Base-by-base conservation (phyloP, 2,797 vertebrate genomes). In the Lutjanus campechanus region DNA sequence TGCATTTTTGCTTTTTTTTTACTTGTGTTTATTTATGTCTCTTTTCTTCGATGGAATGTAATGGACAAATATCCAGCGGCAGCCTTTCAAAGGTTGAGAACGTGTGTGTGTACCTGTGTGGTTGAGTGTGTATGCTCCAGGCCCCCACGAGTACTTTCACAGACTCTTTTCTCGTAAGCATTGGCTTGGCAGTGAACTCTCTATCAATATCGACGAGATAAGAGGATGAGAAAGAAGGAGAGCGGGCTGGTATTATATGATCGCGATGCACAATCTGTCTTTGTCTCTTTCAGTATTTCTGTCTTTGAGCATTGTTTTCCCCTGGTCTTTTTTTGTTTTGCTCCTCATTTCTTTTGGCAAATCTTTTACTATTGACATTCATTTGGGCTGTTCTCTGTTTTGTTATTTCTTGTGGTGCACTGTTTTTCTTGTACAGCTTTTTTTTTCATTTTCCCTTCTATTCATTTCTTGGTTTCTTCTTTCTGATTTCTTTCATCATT, bases 161-260 rank as follows among this genome's bases (percentile, higher is more conserved):
- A 76, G 66, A 76, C 54, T 59, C 65, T 69, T 36, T 78, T 82
- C 60, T 76, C n/a, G 5, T 72, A 71, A 79, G 79, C 78, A 67
- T 75, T 53, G 82, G 81, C 80, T 88, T 63, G 25, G 69, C 73
- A 87, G 69, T 83, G 83, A 91, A 78, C 80, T 81, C 81, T 83
- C 73, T 75, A 43, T 85, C 64, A 44, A 79, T 77, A 86, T 83
- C 43, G 67, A 79, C 16, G 11, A 77, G 77, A 87, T 84, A 85
- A 85, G 81, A 75, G 73, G 59, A 84, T 73, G 78, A 83, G 76
- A 74, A n/a, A n/a, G 49, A 71, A 41, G 41, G 61, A 68, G 58
- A 46, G 62, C 6, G 43, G 49, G 75, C 67, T 62, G 25, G 19
- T 73, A 22, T 83, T 82, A 43, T 75, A 72, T 11, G 13, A 63